Base-by-base conservation (phyloP, 2,797 vertebrate genomes). In the Myotis findleyi region DNA sequence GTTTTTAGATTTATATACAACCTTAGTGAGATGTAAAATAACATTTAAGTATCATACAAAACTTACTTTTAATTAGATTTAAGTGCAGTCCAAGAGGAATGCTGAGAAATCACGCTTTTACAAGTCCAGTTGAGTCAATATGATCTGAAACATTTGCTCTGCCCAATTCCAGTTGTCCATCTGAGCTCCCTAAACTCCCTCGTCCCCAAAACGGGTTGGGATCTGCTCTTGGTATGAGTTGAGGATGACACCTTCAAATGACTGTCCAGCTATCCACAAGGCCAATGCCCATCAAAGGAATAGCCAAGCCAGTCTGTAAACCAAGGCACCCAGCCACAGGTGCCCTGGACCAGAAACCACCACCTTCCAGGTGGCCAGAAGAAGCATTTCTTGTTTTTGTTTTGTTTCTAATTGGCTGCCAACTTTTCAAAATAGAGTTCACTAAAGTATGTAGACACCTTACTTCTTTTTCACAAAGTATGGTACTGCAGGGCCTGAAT, bases 331-430 rank as follows among this genome's bases (percentile, higher is more conserved):
- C 27, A 51, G 51, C 38, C 64, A 20, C 2, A 4, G 33, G 17
- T 1, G 0, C 20, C 11, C 6, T 5, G 23, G 69, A 11, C 71
- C 20, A 27, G 25, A 17, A 11, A 9, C 0, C 1, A 27, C 18
- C 25, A 5, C 30, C 1, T 1, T 7, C 69, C 30, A 12, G 12
- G 13, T 5, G 59, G 71, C 17, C 2, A 11, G 21, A 27, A 44
- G 10, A 49, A 30, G 1, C 7, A 53, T 30, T 75, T 72, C 62
- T 71, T 59, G 3, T 5, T 64, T 75, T 21, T 12, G 4, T 71
- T 55, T 80, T 84, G 38, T 33, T 27, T 86, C 72, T 49, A 76
- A 80, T 87, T 30, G 87, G 18, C 27, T 53, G 12, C 23, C 30
- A 93, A 21, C 1, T 25, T 84, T 76, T 57, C 66, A 80, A 93